A percentile compares a stretch with the other conserved stretches of the same genome.
Conservation (phyloP, 1,140 invertebrate genomes). For the Melanaphis sacchari region DNA sequence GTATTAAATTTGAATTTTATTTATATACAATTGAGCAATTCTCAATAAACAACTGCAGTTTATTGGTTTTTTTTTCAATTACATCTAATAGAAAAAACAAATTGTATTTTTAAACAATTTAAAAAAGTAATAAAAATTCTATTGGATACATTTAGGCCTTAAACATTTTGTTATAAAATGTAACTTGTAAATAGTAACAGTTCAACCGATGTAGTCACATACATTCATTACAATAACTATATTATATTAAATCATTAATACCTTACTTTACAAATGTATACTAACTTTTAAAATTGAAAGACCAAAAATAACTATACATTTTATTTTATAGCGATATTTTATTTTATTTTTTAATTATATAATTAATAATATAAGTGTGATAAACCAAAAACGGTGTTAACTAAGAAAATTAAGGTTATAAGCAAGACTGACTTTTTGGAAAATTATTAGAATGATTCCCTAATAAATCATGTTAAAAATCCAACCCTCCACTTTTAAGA, state of each 20-base stretch:
- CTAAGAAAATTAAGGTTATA: too few relatives aligned
- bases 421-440: too few relatives aligned
- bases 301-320: not conserved
- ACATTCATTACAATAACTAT: not conserved
- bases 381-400: too few relatives aligned
- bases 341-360: too few relatives aligned
- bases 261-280: not conserved
- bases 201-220: not conserved
- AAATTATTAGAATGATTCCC: too few relatives aligned
- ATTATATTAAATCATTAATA: not conserved
- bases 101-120: not conserved
- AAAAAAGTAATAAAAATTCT: not conserved
- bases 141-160: not conserved
- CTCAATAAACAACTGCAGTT: not conserved
- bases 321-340: not conserved
- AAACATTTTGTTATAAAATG: not conserved
- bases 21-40: not conserved
- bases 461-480: too few relatives aligned
- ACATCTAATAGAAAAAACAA: not conserved
- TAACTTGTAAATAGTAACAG: not conserved
- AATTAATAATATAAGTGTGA: too few relatives aligned
- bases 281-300: not conserved
- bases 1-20: not conserved
- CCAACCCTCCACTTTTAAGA: too few relatives aligned
- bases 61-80: not conserved